phyloP scores from a whole-genome alignment of 2,113 vertebrate genomes.

The Artemisiospiza belli region DNA sequence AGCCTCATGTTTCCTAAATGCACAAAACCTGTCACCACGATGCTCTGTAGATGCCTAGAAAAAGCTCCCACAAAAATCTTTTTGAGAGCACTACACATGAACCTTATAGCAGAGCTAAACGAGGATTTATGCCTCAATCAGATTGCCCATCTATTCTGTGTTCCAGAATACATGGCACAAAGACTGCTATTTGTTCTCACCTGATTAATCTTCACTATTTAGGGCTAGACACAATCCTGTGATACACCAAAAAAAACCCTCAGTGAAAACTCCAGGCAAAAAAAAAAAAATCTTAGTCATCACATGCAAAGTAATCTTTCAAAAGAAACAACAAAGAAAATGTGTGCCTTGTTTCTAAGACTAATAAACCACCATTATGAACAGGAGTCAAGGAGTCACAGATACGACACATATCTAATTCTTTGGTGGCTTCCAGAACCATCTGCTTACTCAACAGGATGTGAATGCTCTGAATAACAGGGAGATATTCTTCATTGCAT shows the following conservation, averaged over 20 bases:
- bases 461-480: not conserved
- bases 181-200: not conserved
- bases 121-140: not conserved
- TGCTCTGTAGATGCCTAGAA: not conserved
- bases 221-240: not conserved
- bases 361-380: not conserved
- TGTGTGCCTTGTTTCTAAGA: not conserved
- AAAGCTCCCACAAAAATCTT: not conserved
- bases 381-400: not conserved
- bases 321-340: not conserved
- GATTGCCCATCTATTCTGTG: not conserved
- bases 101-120: not conserved
- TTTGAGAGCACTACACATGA: not conserved
- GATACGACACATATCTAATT: not conserved
- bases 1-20: not conserved
- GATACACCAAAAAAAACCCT: not conserved
- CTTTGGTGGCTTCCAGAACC: not conserved
- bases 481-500: not conserved
- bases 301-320: not conserved
- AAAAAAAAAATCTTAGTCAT: not conserved
- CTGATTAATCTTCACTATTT: not conserved
- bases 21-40: not conserved
- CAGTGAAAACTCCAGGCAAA: not conserved
- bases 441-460: not conserved
- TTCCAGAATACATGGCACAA: not conserved